Evolutionary conservation across 2,113 vertebrate species (phyloP).

Genomic region (Clarias batrachus): DNA sequence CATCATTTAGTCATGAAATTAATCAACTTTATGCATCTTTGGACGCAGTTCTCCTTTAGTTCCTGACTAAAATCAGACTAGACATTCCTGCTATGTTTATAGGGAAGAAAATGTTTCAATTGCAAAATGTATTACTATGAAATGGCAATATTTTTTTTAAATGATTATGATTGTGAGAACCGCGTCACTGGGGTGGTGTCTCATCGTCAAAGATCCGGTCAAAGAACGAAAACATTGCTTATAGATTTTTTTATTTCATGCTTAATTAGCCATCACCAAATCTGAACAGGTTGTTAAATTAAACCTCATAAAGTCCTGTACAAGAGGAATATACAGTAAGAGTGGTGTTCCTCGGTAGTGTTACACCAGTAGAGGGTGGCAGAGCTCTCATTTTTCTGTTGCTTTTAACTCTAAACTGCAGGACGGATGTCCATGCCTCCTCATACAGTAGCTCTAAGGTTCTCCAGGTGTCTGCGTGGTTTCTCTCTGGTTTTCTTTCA

Average conservation of each 20-base stretch:
- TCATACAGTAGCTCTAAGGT: neutral
- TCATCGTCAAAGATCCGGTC: too few relatives aligned
- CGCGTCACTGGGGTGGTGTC: too few relatives aligned
- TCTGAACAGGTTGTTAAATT: neutral
- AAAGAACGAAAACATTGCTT: neutral
- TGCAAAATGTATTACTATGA: too few relatives aligned
- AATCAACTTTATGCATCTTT: too few relatives aligned
- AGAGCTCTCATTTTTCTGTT: neutral
- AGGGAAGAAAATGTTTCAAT: too few relatives aligned
- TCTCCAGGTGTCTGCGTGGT: neutral
- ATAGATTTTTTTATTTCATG: neutral
- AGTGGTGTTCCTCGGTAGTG: too few relatives aligned
- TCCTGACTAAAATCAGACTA: too few relatives aligned
- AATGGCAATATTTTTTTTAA: too few relatives aligned
- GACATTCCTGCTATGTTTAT: too few relatives aligned
- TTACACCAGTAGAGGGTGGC: conserved; percentile 23
- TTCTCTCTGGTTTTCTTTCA: neutral
- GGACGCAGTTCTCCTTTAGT: too few relatives aligned
- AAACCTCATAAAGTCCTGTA: neutral
- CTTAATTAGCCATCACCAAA: neutral
- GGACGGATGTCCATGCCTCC: neutral
- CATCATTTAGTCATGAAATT: too few relatives aligned
- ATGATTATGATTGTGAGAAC: too few relatives aligned
- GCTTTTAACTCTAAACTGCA: neutral
- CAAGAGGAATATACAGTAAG: neutral